Evolutionary conservation across 1,140 invertebrate species (phyloP).

Genomic region (Sogatella furcifera): DNA sequence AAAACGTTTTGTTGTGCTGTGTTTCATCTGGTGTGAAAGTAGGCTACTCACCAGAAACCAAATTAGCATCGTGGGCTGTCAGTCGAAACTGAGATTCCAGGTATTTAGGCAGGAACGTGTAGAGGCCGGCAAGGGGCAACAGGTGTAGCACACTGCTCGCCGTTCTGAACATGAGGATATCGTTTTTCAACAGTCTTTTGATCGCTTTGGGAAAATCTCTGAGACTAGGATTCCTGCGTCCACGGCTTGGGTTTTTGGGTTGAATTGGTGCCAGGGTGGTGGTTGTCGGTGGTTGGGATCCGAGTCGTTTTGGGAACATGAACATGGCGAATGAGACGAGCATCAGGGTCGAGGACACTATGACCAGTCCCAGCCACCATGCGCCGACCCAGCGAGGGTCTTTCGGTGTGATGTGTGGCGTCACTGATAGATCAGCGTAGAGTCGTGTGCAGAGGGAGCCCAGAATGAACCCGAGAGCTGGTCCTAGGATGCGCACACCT

Average conservation of each 20-base stretch:
- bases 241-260: constrained; percentile 28
- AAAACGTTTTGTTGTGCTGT: too few species aligned
- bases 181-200: constrained; percentile 73
- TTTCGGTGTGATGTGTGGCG: constrained; percentile 65
- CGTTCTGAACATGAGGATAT: constrained; percentile 81
- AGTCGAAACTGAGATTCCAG: constrained; percentile 83
- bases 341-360: constrained; percentile 68
- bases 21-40: too few species aligned
- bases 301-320: constrained; percentile 65
- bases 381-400: constrained; percentile 86
- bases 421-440: constrained; percentile 66
- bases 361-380: constrained; percentile 79
- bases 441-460: constrained; percentile 82
- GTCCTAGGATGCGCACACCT: constrained; percentile 80
- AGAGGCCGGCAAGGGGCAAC: constrained; percentile 79
- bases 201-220: constrained; percentile 79
- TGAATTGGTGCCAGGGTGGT: background rate
- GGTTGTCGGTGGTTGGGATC: constrained; percentile 32
- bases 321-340: constrained; percentile 77
- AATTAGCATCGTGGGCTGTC: constrained; percentile 76
- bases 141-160: constrained; percentile 81
- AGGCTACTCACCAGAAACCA: constrained; percentile 71
- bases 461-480: constrained; percentile 79
- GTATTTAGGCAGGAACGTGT: constrained; percentile 90
- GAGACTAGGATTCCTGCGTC: constrained; percentile 45